A percentile compares a stretch with the other conserved stretches of the same genome.
Evolutionary conservation across 2,113 vertebrate genomes (phyloP).

Genomic region (Heptranchias perlo): DNA sequence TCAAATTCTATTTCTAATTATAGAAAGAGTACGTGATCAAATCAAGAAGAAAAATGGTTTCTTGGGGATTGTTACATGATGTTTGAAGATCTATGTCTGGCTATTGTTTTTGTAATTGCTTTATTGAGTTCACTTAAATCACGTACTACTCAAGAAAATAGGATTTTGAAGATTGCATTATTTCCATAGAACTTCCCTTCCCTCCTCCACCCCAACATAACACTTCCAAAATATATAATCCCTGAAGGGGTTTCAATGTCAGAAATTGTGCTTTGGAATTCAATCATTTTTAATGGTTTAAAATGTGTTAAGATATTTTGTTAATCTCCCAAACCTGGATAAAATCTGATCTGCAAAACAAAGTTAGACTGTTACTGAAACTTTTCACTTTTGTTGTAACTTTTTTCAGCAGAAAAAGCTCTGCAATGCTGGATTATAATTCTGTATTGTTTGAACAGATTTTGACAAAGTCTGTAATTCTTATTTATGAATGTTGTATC

Average conservation of each 20-base stretch:
- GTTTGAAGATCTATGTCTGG: neutral
- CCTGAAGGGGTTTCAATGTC: too few species aligned
- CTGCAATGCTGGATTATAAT: neutral
- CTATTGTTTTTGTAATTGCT: neutral
- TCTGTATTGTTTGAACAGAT: neutral
- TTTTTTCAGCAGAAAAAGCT: neutral
- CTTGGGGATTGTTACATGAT: neutral
- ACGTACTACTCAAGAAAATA: neutral
- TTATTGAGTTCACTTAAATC: neutral
- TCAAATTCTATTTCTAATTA: conserved; percentile 14
- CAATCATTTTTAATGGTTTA: neutral
- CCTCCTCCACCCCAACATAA: neutral
- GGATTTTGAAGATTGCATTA: neutral
- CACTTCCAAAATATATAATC: neutral
- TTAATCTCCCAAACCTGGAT: neutral
- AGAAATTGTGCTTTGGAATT: neutral
- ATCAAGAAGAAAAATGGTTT: neutral
- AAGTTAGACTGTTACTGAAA: neutral
- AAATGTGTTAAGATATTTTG: neutral
- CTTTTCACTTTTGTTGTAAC: neutral
- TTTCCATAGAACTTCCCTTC: neutral
- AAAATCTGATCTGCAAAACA: neutral
- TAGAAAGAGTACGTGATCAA: neutral
- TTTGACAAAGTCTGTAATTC: neutral
- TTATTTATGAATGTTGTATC: neutral